These are phyloP conservation scores for Pocillopora meandrina DNA, from an alignment of 92 coral and sea anemone species.

Conservation along the genomic window DNA sequence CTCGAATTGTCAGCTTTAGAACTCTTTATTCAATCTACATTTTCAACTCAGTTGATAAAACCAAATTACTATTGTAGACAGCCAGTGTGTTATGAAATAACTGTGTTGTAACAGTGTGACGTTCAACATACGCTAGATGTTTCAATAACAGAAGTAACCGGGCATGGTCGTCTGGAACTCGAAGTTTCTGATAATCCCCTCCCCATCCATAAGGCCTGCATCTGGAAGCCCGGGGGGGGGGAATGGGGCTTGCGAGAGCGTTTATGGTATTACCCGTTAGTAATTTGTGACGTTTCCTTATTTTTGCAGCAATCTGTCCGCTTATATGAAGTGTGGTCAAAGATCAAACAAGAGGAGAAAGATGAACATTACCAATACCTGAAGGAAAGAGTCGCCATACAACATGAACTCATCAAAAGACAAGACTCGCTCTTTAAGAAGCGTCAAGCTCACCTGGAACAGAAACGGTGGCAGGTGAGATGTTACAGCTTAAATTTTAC, in stretches of 20 bases:
- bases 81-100: neutral
- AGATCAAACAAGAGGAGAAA: slow-evolving; percentile 85
- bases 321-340: slow-evolving; percentile 85
- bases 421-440: slow-evolving; percentile 80
- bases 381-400: slow-evolving; percentile 84
- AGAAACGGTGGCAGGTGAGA: slow-evolving; percentile 63
- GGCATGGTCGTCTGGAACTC: neutral
- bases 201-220: too few relatives aligned
- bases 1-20: too few relatives aligned
- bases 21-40: too few relatives aligned
- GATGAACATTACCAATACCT: slow-evolving; percentile 71
- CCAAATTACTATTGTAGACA: too few relatives aligned
- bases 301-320: slow-evolving; percentile 70
- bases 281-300: neutral
- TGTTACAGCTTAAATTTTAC: too few relatives aligned
- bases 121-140: too few relatives aligned
- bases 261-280: neutral
- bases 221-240: too few relatives aligned
- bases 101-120: neutral
- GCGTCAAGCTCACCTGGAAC: slow-evolving; percentile 63
- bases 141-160: too few relatives aligned
- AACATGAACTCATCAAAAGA: slow-evolving; percentile 83
- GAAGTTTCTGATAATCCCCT: too few relatives aligned
- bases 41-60: too few relatives aligned
- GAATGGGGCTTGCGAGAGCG: neutral